A percentile compares a stretch with the other conserved stretches of the same genome.
Conservation (phyloP, 2,113 vertebrate species). For the Petrocephalus zakoni region DNA sequence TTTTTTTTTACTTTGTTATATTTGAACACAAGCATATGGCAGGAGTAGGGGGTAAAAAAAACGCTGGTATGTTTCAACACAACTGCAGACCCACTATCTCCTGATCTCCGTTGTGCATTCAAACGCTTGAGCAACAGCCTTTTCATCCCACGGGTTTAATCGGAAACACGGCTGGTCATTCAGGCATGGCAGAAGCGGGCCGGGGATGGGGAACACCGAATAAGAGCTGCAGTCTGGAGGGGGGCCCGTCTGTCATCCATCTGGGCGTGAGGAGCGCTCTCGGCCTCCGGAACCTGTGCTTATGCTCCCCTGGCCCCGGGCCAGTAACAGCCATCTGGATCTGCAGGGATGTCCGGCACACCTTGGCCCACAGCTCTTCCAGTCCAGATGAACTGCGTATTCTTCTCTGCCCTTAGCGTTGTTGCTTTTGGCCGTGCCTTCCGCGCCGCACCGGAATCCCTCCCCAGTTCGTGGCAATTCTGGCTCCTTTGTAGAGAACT, state of each 20-base stretch:
- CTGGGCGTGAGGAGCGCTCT: background rate
- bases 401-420: background rate
- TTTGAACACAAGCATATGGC: background rate
- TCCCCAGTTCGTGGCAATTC: background rate
- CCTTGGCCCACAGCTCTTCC: background rate
- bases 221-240: background rate
- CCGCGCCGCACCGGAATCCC: background rate
- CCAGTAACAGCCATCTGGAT: background rate
- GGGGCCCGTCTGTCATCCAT: slow-evolving; percentile 2
- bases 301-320: background rate
- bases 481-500: background rate
- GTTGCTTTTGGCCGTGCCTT: background rate
- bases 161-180: slow-evolving; percentile 33
- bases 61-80: background rate
- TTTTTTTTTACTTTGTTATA: background rate
- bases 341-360: background rate
- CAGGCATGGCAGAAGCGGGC: background rate
- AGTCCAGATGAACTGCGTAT: background rate
- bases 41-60: background rate
- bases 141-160: slow-evolving; percentile 23
- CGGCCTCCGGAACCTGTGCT: slow-evolving; percentile 1
- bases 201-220: background rate
- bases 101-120: background rate
- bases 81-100: background rate
- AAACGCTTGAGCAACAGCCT: background rate